These are phyloP conservation scores for Cosmia trapezina DNA, from an alignment of 2,888 invertebrate species.

Conservation along the genomic window DNA sequence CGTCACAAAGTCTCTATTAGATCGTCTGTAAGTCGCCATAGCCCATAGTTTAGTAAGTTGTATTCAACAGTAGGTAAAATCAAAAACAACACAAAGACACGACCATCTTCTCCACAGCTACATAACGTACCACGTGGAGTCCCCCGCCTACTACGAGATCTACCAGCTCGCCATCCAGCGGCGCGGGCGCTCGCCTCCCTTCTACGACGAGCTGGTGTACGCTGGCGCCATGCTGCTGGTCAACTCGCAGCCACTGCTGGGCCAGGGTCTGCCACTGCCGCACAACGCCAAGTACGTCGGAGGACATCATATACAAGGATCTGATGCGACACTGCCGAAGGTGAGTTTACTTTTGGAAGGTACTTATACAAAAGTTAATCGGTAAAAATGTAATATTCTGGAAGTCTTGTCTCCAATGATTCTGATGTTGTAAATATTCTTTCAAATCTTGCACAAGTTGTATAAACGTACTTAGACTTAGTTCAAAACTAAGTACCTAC, in stretches of 20 bases:
- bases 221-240: conserved; percentile 75
- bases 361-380: no score
- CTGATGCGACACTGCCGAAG: conserved; percentile 66
- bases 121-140: conserved; percentile 71
- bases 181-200: conserved; percentile 69
- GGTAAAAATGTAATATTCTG: no score
- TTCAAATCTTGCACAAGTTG: not conserved
- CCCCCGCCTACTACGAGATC: conserved; percentile 70
- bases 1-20: no score
- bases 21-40: not conserved
- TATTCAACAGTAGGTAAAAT: not conserved
- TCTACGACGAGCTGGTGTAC: conserved; percentile 71
- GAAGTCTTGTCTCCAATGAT: not conserved
- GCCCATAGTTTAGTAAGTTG: not conserved
- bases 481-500: not conserved
- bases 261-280: conserved; percentile 73
- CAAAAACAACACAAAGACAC: not conserved
- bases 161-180: conserved; percentile 68
- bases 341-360: conserved; percentile 54
- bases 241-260: conserved; percentile 76
- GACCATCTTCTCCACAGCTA: conserved; percentile 64
- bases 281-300: conserved; percentile 75
- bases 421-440: not conserved
- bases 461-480: not conserved
- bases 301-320: conserved; percentile 75